Percentiles rank a stretch among this genome's conserved stretches.
Evolutionary conservation across 1,140 invertebrate species (phyloP).

Genomic region (Copidosoma floridanum): DNA sequence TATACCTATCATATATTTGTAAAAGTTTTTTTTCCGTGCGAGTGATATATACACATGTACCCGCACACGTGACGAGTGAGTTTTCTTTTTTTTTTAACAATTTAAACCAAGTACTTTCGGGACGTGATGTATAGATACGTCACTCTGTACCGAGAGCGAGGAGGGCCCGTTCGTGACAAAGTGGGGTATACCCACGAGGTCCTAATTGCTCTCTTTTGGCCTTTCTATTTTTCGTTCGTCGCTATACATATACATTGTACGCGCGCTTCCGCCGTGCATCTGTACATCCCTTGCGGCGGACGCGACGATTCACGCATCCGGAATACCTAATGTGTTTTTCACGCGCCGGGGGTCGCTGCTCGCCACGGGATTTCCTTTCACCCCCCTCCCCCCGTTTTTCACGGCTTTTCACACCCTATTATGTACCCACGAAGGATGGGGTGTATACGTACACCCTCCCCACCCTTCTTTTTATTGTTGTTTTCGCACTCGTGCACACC

Average conservation of each 20-base stretch:
- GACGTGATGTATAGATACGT: no score
- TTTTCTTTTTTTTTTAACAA: no score
- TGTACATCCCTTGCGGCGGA: no score
- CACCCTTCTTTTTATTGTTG: not conserved
- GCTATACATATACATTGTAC: no score
- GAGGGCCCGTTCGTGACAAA: constrained; percentile 12
- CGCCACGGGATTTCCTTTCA: not conserved
- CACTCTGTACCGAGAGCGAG: not conserved
- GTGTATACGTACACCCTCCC: not conserved
- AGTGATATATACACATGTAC: no score
- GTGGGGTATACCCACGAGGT: constrained; percentile 3
- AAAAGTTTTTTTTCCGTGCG: no score
- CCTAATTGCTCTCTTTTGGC: constrained; percentile 18
- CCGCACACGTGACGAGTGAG: no score
- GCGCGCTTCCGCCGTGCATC: no score
- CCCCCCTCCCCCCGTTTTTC: not conserved
- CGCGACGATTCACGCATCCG: not conserved
- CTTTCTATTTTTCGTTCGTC: constrained; percentile 3
- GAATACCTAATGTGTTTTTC: constrained; percentile 1
- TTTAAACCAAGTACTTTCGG: no score
- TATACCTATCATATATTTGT: no score
- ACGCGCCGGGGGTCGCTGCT: not conserved
- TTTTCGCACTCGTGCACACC: not conserved
- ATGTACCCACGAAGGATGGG: no score
- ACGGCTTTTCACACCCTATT: not conserved